A percentile compares a stretch with the other conserved stretches of the same genome.
phyloP scores from a whole-genome alignment of 1,140 invertebrate species.

The Acyrthosiphon pisum region DNA sequence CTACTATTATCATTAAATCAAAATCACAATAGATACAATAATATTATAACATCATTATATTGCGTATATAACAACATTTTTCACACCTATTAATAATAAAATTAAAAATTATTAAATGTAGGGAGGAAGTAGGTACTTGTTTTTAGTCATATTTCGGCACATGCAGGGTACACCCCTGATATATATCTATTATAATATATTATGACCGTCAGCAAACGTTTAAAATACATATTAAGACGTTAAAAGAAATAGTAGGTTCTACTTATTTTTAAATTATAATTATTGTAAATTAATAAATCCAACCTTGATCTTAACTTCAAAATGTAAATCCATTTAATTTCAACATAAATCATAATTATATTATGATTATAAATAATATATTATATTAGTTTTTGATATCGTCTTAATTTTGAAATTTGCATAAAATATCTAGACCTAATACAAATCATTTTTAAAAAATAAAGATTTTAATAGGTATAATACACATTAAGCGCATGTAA shows the following conservation, averaged over 20 bases:
- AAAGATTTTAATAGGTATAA: not conserved
- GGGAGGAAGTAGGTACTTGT: not conserved
- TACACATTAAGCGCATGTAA: no score
- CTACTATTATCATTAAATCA: not conserved
- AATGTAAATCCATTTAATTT: not conserved
- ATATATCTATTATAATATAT: not conserved
- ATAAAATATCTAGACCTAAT: not conserved
- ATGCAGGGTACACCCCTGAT: not conserved
- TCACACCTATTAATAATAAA: not conserved
- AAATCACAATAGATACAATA: not conserved
- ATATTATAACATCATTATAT: not conserved
- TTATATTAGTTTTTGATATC: not conserved
- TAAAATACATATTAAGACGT: not conserved
- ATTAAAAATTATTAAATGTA: not conserved
- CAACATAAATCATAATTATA: not conserved
- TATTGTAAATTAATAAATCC: not conserved
- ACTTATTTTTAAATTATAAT: not conserved
- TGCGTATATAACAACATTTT: not conserved
- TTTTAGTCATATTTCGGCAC: not conserved
- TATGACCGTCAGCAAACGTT: not conserved
- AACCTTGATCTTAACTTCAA: not conserved
- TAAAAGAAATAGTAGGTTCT: not conserved
- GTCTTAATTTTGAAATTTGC: not conserved
- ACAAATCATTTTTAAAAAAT: not conserved
- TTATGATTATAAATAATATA: no score